Evolutionary conservation across 2,113 vertebrate species (phyloP).

Genomic region (Gadus macrocephalus): DNA sequence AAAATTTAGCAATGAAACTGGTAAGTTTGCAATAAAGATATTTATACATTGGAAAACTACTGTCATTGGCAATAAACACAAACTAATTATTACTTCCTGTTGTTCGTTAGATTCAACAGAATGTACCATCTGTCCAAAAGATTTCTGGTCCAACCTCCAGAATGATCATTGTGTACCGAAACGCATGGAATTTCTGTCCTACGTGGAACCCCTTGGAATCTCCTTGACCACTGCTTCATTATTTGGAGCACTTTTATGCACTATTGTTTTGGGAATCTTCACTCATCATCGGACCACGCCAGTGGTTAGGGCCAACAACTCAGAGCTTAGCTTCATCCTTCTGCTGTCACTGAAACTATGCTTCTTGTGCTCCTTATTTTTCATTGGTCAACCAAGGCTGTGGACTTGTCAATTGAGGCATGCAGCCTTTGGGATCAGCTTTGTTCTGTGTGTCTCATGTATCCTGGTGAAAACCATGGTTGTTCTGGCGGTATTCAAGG

Average conservation of each 20-base stretch:
- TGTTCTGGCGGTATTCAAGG: constrained; percentile 64
- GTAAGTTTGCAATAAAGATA: constrained; percentile 26
- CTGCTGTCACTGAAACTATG: constrained; percentile 64
- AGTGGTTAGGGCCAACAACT: constrained; percentile 52
- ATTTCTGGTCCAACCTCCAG: constrained; percentile 50
- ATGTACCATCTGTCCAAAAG: constrained; percentile 41
- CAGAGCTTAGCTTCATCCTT: constrained; percentile 62
- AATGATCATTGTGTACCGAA: constrained; percentile 53
- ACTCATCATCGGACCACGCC: constrained; percentile 38
- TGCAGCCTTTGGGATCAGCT: constrained; percentile 60
- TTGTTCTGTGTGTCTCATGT: constrained; percentile 61
- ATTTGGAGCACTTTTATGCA: constrained; percentile 48
- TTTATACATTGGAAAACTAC: too few species aligned
- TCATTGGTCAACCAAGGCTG: constrained; percentile 54
- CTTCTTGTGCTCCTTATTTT: constrained; percentile 69
- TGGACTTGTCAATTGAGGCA: constrained; percentile 64
- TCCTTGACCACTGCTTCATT: constrained; percentile 47
- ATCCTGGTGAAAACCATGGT: constrained; percentile 64
- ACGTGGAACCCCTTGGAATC: constrained; percentile 57
- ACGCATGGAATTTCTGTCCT: constrained; percentile 59
- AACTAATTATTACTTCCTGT: too few species aligned
- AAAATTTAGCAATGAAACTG: constrained; percentile 57
- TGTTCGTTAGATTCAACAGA: constrained; percentile 41
- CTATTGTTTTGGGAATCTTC: constrained; percentile 28
- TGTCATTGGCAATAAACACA: too few species aligned